Conservation (phyloP, 1,140 invertebrate genomes). For the Drosophila ficusphila region DNA sequence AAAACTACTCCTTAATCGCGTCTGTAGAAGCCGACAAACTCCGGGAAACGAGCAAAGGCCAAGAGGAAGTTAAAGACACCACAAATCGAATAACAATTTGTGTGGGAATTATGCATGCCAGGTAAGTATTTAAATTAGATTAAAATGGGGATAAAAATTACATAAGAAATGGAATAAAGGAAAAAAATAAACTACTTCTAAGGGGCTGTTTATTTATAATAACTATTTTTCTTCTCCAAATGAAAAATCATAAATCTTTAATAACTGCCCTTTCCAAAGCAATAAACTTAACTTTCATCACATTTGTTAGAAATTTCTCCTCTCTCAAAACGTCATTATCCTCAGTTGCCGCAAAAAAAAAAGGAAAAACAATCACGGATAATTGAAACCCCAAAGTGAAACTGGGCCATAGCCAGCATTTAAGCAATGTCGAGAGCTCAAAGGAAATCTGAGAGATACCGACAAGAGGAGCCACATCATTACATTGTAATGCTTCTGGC, state of each 20-base stretch:
- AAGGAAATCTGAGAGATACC: constrained; percentile 33
- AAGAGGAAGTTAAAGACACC: constrained; percentile 17
- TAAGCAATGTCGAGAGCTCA: constrained; percentile 39
- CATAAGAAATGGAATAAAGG: too few relatives aligned
- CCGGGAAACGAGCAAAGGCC: not conserved
- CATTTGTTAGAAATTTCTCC: not conserved
- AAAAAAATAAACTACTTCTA: too few relatives aligned
- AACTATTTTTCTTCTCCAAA: too few relatives aligned
- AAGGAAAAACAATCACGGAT: constrained; percentile 27
- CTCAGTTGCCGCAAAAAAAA: not conserved
- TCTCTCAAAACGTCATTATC: not conserved
- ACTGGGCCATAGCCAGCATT: constrained; percentile 37
- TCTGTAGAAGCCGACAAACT: constrained; percentile 33
- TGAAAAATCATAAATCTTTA: too few relatives aligned
- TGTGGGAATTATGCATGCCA: constrained; percentile 8
- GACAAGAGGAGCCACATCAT: constrained; percentile 56
- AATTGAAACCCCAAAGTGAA: constrained; percentile 44
- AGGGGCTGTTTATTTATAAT: too few relatives aligned
- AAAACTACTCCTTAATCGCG: constrained; percentile 27
- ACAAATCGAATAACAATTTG: constrained; percentile 30
- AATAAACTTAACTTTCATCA: constrained; percentile 5
- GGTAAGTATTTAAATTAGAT: not conserved
- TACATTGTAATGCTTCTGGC: constrained; percentile 52
- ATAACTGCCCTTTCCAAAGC: not conserved
- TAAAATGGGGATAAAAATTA: not conserved